phyloP scores from a whole-genome alignment of 2,113 vertebrate genomes.

The Podilymbus podiceps region DNA sequence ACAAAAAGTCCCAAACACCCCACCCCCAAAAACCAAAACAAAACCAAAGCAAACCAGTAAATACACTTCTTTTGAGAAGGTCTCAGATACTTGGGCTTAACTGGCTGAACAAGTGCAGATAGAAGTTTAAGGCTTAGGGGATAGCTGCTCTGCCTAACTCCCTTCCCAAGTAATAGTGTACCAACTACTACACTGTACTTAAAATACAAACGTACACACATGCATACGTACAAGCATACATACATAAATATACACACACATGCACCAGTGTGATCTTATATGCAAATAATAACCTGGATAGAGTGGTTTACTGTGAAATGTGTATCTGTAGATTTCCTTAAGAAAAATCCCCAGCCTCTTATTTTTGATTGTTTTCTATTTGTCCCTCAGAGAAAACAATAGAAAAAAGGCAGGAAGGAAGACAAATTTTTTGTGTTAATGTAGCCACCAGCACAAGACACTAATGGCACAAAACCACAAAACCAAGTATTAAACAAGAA shows the following conservation, averaged over 20 bases:
- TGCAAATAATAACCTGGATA: background rate
- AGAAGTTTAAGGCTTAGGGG: background rate
- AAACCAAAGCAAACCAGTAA: background rate
- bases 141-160: background rate
- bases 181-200: accelerated
- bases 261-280: background rate
- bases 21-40: no score
- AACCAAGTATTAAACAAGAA: background rate
- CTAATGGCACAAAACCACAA: background rate
- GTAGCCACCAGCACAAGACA: background rate
- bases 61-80: background rate
- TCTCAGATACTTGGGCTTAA: background rate
- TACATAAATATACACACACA: background rate
- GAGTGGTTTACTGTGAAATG: background rate
- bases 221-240: background rate
- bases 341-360: background rate
- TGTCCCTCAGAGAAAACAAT: background rate
- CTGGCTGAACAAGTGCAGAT: background rate
- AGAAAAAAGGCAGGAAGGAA: background rate
- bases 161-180: background rate
- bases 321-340: background rate
- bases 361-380: background rate
- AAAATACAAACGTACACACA: background rate
- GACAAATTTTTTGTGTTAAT: background rate
- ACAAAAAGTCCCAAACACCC: no score